Base-by-base conservation (phyloP, 2,888 invertebrate genomes). In the Alcis repandata region DNA sequence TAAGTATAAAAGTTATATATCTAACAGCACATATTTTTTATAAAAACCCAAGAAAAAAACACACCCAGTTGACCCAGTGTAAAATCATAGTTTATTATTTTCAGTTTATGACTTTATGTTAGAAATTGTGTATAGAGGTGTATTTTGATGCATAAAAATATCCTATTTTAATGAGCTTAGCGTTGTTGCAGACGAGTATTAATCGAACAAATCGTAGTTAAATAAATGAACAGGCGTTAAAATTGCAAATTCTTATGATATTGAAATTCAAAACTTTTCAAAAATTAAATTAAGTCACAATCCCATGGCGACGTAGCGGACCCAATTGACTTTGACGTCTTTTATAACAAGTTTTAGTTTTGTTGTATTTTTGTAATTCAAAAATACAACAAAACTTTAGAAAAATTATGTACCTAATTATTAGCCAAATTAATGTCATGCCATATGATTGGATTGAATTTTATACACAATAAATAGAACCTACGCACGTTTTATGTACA, bases 131-230 rank as follows among this genome's bases (percentile, higher is more conserved):
- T 33, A 48, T 15, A 41, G n/a, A 41, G 46, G 32, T 46, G 45
- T 54, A 62, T 49, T 57, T 54, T 54, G 36, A 41, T 53, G 53
- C 53, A 56, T 33, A 45, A 45, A 46, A n/a, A 56, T 53, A 58
- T 68, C 58, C 54, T 61, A 69, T 67, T 52, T 60, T 64, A 59
- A 71, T 68, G 71, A 71, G 69, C 71, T 71, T 71, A 69, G 67
- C 69, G 27, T 54, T 67, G 63, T 71, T 68, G 71, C 66, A 52
- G 41, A 59, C 46, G 36, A 51, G 15, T 51, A 38, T n/a, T 53
- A 58, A 33, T 65, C 48, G 49, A 63, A 48, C 48, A 45, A 48
- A 53, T 43, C 0, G n/a, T 49, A 48, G 41, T 17, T 19, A 45
- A 46, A 51, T 0, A 46, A 4, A 43, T 38, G 40, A 53, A 40